Evolutionary conservation across 2,797 vertebrate species (phyloP), one percentile per base, ranked within the genome.

Genomic region (Peromyscus nudipes): DNA sequence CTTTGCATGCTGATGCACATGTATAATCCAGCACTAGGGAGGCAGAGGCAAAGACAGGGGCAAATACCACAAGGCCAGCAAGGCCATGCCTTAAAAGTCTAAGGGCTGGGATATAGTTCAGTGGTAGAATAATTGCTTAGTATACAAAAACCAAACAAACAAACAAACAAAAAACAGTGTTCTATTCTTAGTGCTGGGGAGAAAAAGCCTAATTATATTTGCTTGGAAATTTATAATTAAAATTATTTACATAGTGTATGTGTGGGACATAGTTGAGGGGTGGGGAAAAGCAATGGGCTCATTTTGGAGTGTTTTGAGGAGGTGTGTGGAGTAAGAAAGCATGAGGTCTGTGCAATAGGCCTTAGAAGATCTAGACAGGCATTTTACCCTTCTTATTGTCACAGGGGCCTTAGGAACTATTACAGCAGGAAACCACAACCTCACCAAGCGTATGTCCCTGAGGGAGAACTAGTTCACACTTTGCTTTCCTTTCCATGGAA

Each of bases 401-500:
- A 25, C 11, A 34, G 29, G 65, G 52, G 57, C 17, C 75, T 79
- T 55, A 13, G 55, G 23, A 76, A 52, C 49, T 27, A 34, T 71
- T 46, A 21, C 1, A 16, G 34, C 10, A 27, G 55, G 17, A 46
- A 49, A 40, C 52, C n/a, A 73, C 25, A 46, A 34, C 40, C 27
- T 64, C 65, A 9, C 31, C 29, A 65, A 60, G 34, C 62, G n/a
- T 34, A 80, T 89, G 21, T 46, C 37, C 25, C 16, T 85, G 31
- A 89, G 11, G 55, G 65, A 86, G 64, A 96, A 80, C 16, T 37
- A 57, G 14, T 65, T 57, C 62, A n/a, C 49, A 10, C 17, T 94
- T 96, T 77, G 19, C 14, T 94, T 95, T 81, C 7, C 27, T 81
- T 80, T 85, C 27, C 86, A 43, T 17, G 71, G 64, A 52, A 67